A percentile compares a stretch with the other conserved stretches of the same genome.
These are phyloP conservation scores for Microplitis deprimator DNA, from an alignment of 2,888 invertebrate species.

Conservation along the genomic window DNA sequence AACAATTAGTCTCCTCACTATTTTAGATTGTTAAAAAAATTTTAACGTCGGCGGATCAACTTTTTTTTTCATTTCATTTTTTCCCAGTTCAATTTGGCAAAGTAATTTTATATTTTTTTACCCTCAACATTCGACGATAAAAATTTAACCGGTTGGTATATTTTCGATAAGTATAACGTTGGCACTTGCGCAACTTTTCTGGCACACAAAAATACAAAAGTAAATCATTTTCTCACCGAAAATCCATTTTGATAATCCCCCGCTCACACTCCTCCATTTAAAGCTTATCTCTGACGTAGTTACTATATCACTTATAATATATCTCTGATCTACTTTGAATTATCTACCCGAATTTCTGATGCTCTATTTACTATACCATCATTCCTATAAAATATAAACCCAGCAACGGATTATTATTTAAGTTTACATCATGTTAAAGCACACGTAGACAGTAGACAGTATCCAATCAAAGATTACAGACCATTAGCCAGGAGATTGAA, in stretches of 20 bases:
- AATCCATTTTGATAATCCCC: background rate
- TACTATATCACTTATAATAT: background rate
- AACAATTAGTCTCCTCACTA: background rate
- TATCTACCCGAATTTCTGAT: background rate
- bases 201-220: background rate
- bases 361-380: no score
- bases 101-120: background rate
- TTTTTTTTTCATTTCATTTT: background rate
- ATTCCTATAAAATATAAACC: no score
- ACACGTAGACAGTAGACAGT: conserved; percentile 65
- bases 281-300: background rate
- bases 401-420: no score
- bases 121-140: background rate
- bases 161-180: background rate
- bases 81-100: background rate
- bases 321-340: background rate
- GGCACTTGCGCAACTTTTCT: background rate
- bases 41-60: background rate
- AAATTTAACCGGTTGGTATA: background rate
- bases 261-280: background rate
- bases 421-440: background rate
- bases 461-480: conserved; percentile 68
- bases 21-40: background rate
- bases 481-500: conserved; percentile 67
- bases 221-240: background rate